Evolutionary conservation across 2,888 invertebrate species (phyloP).

Genomic region (Caenorhabditis uteleia): DNA sequence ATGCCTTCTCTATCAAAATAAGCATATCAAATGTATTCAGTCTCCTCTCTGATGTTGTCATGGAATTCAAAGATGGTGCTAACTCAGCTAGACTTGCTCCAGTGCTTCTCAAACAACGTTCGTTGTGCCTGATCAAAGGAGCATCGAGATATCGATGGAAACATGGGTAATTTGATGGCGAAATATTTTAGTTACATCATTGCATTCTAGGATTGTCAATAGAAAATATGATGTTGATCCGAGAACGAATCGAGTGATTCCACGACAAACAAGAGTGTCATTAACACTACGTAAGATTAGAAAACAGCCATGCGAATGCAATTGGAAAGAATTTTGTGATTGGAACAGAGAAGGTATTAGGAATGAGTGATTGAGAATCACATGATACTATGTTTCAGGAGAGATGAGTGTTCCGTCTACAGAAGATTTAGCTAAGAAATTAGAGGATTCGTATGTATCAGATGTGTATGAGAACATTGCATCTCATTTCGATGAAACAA

Average conservation of each 20-base stretch:
- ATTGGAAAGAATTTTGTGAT: slow-evolving; percentile 65
- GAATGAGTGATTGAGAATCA: background rate
- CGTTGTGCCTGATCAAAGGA: slow-evolving; percentile 84
- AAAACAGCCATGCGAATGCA: slow-evolving; percentile 61
- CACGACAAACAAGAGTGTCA: slow-evolving; percentile 69
- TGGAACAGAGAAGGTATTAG: slow-evolving; percentile 60
- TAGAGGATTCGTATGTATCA: slow-evolving; percentile 58
- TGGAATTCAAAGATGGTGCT: slow-evolving; percentile 66
- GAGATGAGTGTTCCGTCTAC: slow-evolving; percentile 54
- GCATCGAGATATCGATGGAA: slow-evolving; percentile 89
- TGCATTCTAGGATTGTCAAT: slow-evolving; percentile 77
- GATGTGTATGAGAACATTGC: slow-evolving; percentile 91
- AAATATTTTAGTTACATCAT: background rate
- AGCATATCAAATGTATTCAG: slow-evolving; percentile 7
- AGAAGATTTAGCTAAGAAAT: slow-evolving; percentile 35
- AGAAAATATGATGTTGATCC: slow-evolving; percentile 81
- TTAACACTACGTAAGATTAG: slow-evolving; percentile 72
- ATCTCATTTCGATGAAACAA: slow-evolving; percentile 88
- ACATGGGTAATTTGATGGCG: slow-evolving; percentile 75
- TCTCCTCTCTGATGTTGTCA: slow-evolving; percentile 60
- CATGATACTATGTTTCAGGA: slow-evolving; percentile 13
- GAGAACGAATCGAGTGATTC: slow-evolving; percentile 46
- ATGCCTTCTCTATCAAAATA: too few relatives aligned
- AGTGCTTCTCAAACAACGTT: slow-evolving; percentile 84
- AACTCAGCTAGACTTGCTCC: slow-evolving; percentile 71